Evolutionary conservation across 2,888 invertebrate species (phyloP).

Genomic region (Tyria jacobaeae): DNA sequence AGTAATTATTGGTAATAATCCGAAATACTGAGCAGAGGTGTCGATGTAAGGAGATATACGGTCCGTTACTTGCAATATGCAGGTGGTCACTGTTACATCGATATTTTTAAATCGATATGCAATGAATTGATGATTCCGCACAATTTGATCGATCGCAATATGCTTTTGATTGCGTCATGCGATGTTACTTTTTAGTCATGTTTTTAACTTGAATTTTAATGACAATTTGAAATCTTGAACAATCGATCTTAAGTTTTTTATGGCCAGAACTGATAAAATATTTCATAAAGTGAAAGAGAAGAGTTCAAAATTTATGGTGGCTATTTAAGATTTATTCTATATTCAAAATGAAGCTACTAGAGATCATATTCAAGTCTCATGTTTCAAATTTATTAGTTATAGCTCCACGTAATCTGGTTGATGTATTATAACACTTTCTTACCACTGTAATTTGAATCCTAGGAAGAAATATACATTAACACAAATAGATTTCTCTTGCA

Average conservation of each 20-base stretch:
- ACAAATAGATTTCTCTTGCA: conserved; percentile 48
- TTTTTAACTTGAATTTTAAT: conserved; percentile 23
- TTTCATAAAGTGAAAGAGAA: conserved; percentile 7
- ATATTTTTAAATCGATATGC: conserved; percentile 59
- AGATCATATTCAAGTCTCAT: conserved; percentile 33
- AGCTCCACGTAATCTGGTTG: conserved; percentile 9
- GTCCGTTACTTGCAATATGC: conserved; percentile 74
- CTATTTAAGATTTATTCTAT: conserved; percentile 13
- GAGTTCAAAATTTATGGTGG: not conserved
- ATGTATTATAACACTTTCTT: not conserved
- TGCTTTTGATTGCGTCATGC: conserved; percentile 45
- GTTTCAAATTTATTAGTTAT: conserved; percentile 21
- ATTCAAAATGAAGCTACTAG: conserved; percentile 22
- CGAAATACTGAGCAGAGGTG: conserved; percentile 66
- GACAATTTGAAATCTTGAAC: conserved; percentile 20
- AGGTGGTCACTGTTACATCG: conserved; percentile 67
- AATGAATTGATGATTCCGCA: conserved; percentile 62
- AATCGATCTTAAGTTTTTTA: conserved; percentile 4
- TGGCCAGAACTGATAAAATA: not conserved
- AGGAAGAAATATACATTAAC: conserved; percentile 25
- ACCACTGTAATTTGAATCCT: conserved; percentile 12
- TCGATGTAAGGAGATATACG: conserved; percentile 74
- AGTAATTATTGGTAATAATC: conserved; percentile 78
- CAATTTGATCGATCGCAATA: conserved; percentile 53
- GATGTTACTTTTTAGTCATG: conserved; percentile 28